Evolutionary conservation across 2,797 vertebrate species (phyloP), one percentile per base, ranked within the genome.

Genomic region (Argya squamiceps): DNA sequence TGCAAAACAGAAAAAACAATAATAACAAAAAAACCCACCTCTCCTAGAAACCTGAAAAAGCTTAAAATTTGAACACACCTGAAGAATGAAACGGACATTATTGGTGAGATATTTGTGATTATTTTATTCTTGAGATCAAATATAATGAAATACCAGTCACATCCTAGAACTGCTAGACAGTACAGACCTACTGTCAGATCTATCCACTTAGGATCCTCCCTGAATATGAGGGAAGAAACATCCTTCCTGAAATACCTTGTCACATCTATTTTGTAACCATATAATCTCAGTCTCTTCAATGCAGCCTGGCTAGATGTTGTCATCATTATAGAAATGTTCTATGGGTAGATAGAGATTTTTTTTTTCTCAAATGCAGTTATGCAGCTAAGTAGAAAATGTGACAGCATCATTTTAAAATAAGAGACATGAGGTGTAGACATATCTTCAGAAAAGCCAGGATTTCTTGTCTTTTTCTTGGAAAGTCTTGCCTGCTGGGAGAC

Each of bases 151-250:
- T 49, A 62, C 17, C 3, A 23, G 8, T 47, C 29, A 49, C 24
- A 47, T 15, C 8, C 41, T 64, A 62, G 50, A 78, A 56, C 11
- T 63, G 15, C 24, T 84, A 44, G 37, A 60, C n/a, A 79, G 43
- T 43, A n/a, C 7, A 65, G 29, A 41, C 11, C 8, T 55, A 34
- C 14, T 6, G 2, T 71, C 62, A 83, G 27, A 76, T 5, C 12
- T 53, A 16, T 15, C 6, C 43, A 47, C 6, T 62, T 53, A 43
- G 0, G 0, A 18, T 60, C 5, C 10, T 23, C 8, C 69, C 21
- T 12, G 3, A 5, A 13, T 64, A 8, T 24, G 21, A 70, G 13
- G 12, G 15, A 50, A 69, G 67, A 63, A 74, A 5, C 4, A 34
- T 44, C 10, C 14, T 83, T 88, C 30, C 30, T 58, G 15, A 21